phyloP scores from a whole-genome alignment of 1,140 invertebrate species.

The Mizuhopecten yessoensis region DNA sequence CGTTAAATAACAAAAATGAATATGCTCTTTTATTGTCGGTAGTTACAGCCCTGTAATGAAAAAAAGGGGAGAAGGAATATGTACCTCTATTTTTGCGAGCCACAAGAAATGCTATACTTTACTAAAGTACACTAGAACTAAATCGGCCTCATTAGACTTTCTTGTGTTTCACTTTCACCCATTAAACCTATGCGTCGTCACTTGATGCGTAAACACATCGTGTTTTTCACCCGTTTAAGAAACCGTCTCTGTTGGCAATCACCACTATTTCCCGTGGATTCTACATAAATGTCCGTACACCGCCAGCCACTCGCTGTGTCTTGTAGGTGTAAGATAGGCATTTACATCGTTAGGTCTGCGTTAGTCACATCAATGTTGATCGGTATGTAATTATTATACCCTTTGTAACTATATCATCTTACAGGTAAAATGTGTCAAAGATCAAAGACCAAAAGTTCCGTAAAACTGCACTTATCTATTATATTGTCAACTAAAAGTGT shows the following conservation, averaged over 20 bases:
- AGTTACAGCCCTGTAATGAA: no score
- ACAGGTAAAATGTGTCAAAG: constrained; percentile 12
- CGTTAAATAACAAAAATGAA: no score
- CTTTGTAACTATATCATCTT: not conserved
- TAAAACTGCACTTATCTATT: not conserved
- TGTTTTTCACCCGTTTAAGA: not conserved
- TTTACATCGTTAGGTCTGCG: not conserved
- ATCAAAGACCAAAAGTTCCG: not conserved
- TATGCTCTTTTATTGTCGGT: no score
- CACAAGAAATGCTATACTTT: no score
- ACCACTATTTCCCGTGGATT: not conserved
- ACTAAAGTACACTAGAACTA: not conserved
- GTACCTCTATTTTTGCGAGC: no score
- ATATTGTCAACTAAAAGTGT: not conserved
- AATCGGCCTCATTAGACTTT: not conserved
- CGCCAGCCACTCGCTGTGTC: not conserved
- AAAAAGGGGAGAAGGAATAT: no score
- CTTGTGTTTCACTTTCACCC: not conserved
- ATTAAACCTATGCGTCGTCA: not conserved
- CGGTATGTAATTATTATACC: constrained; percentile 10
- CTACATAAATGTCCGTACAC: not conserved
- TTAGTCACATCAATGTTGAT: not conserved
- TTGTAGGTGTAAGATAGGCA: not conserved
- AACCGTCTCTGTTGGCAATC: not conserved
- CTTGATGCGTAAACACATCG: not conserved